Base-by-base conservation (phyloP, 2,888 invertebrate species). In the Pseudococcus viburni region DNA sequence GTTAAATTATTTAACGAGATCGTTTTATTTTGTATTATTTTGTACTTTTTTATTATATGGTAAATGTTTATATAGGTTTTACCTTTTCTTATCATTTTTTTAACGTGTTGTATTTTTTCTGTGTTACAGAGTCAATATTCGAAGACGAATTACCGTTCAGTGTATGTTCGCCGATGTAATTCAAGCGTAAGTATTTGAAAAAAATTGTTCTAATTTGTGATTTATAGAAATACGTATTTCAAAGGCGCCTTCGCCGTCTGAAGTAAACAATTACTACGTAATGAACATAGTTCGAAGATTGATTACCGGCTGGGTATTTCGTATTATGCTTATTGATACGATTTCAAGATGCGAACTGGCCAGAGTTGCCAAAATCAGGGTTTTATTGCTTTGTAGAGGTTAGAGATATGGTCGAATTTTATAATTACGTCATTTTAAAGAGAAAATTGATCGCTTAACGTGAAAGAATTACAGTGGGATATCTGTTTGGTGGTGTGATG, bases 1-100 rank as follows among this genome's bases (percentile, higher is more conserved):
- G 46, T 83, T 83, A 83, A 83, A 46, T 46, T 46, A 46, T 83
- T 83, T 46, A 83, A 83, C 80, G 80, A 83, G 80, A 83, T 17
- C 80, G 46, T 46, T 46, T 42, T n/a, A 42, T 80, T 42, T 19
- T n/a, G 11, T 33, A 4, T 12, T 12, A 12, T 9, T 42, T 80
- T 42, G n/a, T 42, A 15, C 33, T 73, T 12, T 68, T 26, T 15
- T 33, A 15, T 33, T 33, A 1, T 9, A 42, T 9, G 42, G 42
- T 42, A 42, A 42, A 19, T 33, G 73, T 73, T 26, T 33, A 26
- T 33, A 73, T 17, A 33, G 33, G 17, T 73, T 33, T 68, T 11
- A 55, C 15, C 26, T 55, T 19, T 22, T 64, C 22, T 64, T 22
- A 22, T 22, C 9, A 22, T 22, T 12, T 64, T 64, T 64, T 64